These are phyloP conservation scores for Actinopyga echinites DNA, from an alignment of 53 echinoderm and acorn worm species.

Conservation along the genomic window DNA sequence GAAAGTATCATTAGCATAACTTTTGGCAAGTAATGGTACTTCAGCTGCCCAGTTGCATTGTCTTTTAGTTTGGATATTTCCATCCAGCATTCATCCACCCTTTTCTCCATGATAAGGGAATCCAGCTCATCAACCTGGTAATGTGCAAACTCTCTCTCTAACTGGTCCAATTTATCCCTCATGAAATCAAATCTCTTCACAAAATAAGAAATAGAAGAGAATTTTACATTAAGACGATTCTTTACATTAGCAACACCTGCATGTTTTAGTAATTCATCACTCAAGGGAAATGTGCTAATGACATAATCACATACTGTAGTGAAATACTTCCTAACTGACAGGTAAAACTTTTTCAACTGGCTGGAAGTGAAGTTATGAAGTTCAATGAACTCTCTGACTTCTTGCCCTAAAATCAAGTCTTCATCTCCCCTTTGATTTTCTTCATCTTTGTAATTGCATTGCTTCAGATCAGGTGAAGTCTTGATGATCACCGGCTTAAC, in stretches of 20 bases:
- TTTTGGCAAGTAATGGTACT: constrained; percentile 48
- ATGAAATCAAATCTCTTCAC: constrained; percentile 54
- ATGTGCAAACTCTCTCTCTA: constrained; percentile 60
- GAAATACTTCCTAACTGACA: constrained; percentile 63
- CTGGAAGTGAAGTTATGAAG: constrained; percentile 8
- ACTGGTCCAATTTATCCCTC: constrained; percentile 54
- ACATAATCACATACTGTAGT: constrained; percentile 62
- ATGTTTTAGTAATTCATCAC: constrained; percentile 60
- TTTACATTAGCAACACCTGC: constrained; percentile 55
- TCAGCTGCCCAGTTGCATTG: constrained; percentile 37
- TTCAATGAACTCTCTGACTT: constrained; percentile 40
- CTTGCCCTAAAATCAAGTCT: constrained; percentile 36
- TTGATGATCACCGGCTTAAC: constrained; percentile 62
- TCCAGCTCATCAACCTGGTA: constrained; percentile 44
- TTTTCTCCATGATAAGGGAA: constrained; percentile 17
- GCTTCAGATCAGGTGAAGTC: constrained; percentile 30
- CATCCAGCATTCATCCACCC: constrained; percentile 59
- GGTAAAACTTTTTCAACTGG: constrained; percentile 35
- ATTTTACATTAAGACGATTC: constrained; percentile 40
- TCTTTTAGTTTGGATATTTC: constrained; percentile 55
- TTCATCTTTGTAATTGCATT: constrained; percentile 52
- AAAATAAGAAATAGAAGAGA: constrained; percentile 58
- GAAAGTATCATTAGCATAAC: constrained; percentile 55
- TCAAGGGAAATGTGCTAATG: constrained; percentile 55
- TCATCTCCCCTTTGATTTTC: constrained; percentile 44